Evolutionary conservation across 2,888 invertebrate genomes (phyloP), one percentile per base, ranked within the genome.

Genomic region (Sepiola atlantica): DNA sequence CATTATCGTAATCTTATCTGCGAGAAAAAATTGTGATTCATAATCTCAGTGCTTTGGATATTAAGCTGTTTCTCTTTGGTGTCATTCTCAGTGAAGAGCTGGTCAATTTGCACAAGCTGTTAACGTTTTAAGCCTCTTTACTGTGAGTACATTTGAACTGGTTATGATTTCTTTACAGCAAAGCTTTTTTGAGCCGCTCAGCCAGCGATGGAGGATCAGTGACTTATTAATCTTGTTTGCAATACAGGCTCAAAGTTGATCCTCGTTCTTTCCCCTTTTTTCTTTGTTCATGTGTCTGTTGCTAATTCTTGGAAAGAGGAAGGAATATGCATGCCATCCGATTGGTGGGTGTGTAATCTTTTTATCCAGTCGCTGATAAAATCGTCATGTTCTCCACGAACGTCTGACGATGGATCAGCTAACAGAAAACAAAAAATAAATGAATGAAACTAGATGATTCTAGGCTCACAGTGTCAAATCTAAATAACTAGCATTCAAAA

Each of bases 141-240:
- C n/a, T 77, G 77, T n/a, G 14, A 45, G 45, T 16, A n/a, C 77
- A 77, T 20, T 77, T 77, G n/a, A 77, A n/a, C 77, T n/a, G 77
- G 77, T 77, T 32, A 77, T 77, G 18, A 14, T 77, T 77, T 77
- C n/a, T 77, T 1, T 10, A 20, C n/a, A n/a, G 16, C 16, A 32
- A 77, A 77, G n/a, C 77, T 16, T 77, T 77, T 77, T 45, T 77
- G n/a, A 16, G 77, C 77, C n/a, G 77, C 12, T 14, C 16, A 77
- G n/a, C 16, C n/a, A 77, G 1, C n/a, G 77, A n/a, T 14, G n/a
- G 12, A 12, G 77, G n/a, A 77, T 77, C 77, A 77, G 14, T 77
- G 77, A 77, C 77, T n/a, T 77, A n/a, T 77, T 77, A 77, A 77
- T 77, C 77, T n/a, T n/a, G 77, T 77, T n/a, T n/a, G n/a, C 77